Evolutionary conservation across 2,113 vertebrate species (phyloP).

Genomic region (Nymphicus hollandicus): DNA sequence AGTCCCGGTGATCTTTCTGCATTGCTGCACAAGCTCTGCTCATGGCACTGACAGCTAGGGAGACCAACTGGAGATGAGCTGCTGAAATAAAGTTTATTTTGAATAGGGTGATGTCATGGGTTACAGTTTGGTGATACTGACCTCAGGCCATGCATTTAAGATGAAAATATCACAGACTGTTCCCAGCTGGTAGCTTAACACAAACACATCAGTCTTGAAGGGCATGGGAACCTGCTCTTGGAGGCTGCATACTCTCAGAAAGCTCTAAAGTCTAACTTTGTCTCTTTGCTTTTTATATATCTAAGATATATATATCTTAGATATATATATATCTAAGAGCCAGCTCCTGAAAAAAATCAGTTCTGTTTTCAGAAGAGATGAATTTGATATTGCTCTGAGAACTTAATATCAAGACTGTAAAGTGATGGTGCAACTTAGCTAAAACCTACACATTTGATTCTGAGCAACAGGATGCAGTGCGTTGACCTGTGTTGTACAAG

Average conservation of each 20-base stretch:
- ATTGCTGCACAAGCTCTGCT: neutral
- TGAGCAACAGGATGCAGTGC: neutral
- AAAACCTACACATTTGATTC: neutral
- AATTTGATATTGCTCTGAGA: neutral
- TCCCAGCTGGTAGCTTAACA: neutral
- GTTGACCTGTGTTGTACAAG: neutral
- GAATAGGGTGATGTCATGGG: neutral
- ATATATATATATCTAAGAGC: neutral
- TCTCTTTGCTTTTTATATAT: neutral
- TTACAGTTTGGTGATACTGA: neutral
- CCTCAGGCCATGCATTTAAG: neutral
- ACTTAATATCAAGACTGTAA: neutral
- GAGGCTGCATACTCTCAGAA: neutral
- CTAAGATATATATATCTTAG: no score
- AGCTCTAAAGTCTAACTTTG: neutral
- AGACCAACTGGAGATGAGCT: neutral
- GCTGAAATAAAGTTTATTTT: neutral
- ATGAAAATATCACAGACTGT: neutral
- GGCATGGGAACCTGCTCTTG: constrained; percentile 17
- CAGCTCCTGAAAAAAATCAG: neutral
- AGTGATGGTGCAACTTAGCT: neutral
- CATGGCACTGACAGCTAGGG: neutral
- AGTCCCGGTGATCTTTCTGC: neutral
- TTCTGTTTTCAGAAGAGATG: neutral
- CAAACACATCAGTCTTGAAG: neutral